These are phyloP conservation scores for Bufotes viridis DNA, from an alignment of 2,797 vertebrate genomes.

Conservation along the genomic window DNA sequence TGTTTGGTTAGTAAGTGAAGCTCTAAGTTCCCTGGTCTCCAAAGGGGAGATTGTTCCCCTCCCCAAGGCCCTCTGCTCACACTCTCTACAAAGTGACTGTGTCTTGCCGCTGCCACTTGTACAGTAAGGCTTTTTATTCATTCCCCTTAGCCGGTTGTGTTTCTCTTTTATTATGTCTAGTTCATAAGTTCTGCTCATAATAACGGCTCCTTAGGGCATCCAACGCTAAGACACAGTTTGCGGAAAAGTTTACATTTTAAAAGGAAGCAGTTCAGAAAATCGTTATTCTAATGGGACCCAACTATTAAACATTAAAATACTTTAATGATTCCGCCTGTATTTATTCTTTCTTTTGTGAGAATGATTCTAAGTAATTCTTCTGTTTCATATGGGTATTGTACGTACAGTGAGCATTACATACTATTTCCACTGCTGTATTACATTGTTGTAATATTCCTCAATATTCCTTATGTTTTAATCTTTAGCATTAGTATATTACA, in stretches of 20 bases:
- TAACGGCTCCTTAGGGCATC: constrained; percentile 40
- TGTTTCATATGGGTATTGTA: background rate
- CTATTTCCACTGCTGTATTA: background rate
- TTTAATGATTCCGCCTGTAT: constrained; percentile 1
- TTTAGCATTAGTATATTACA: background rate
- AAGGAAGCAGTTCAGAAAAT: constrained; percentile 31
- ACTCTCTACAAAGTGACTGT: constrained; percentile 34
- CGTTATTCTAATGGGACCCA: constrained; percentile 24
- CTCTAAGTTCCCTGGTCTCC: constrained; percentile 1
- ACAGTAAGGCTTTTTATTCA: constrained; percentile 50
- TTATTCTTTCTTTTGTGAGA: background rate
- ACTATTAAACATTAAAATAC: background rate
- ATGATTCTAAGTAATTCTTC: background rate
- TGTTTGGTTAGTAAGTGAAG: constrained; percentile 57
- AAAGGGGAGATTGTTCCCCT: constrained; percentile 25
- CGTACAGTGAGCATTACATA: too few relatives aligned
- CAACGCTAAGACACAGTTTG: constrained; percentile 23
- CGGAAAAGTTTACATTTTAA: constrained; percentile 11
- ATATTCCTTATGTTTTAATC: too few relatives aligned
- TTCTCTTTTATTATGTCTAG: constrained; percentile 51
- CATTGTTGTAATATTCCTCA: background rate
- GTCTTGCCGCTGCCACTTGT: constrained; percentile 30
- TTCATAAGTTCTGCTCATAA: constrained; percentile 32
- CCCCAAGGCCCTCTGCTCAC: background rate
- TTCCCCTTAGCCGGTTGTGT: background rate